Base-by-base conservation (phyloP, 2,113 vertebrate species). In the Columba livia region DNA sequence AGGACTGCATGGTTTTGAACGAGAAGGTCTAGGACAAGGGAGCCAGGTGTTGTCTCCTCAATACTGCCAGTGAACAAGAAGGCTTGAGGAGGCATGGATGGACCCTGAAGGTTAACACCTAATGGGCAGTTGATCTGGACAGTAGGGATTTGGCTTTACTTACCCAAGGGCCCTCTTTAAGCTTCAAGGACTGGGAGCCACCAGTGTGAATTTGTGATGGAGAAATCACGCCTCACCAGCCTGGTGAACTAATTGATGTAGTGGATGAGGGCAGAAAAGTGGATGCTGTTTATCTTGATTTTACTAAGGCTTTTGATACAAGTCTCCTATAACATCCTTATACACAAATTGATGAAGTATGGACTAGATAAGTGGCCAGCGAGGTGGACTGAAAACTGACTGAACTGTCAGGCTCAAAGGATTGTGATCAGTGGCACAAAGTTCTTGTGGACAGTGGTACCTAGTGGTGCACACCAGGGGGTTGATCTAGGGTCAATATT, bases 1-100 rank as follows among this genome's bases (percentile, higher is more conserved):
- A 1, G 64, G 16, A 31, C 29, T 20, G 8, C 10, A 12, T 0
- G 4, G 12, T 9, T 64, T 26, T 54, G 5, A 19, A 14, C 9
- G 2, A 38, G 5, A 77, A 2, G 5, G 3, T 48, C 5, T 7
- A 40, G 51, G 5, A 8, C 34, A 85, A 58, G 17, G 3, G 4
- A 38, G 4, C 12, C 18, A 19, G 11, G 9, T 5, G 12, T 3
- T 64, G 4, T 61, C 13, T 69, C 20, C 48, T 64, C 1, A 3
- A 15, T 11, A 58, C 9, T 62, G 14, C 23, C 44, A 44, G 42
- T 47, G 17, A 19, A 47, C 18, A 18, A 47, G 44, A 47, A 47
- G 18, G 44, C 18, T 47, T 47, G 44, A 47, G 44, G 44, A 47
- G 44, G 44, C 6, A 18, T 47, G 44, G 44, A 13, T 70, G 50